Base-by-base conservation (phyloP, 2,888 invertebrate species). In the Horisme vitalbata region DNA sequence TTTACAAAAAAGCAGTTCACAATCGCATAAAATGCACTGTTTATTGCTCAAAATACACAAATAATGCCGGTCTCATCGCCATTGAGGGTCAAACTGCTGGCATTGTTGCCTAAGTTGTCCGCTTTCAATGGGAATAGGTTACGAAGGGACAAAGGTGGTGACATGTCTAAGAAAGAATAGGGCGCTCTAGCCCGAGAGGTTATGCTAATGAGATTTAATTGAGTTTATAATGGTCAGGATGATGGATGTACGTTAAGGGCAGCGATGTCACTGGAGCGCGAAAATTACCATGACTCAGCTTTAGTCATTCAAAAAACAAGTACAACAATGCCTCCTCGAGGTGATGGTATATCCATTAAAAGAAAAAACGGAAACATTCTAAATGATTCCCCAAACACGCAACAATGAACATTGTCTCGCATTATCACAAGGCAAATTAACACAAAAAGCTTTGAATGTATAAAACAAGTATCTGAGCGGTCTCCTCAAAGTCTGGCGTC, bases 31-130 rank as follows among this genome's bases (percentile, higher is more conserved):
- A 88, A 87, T 75, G 82, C 83, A 81, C 86, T 89, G 89, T 89
- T 89, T 89, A 89, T 89, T 88, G 81, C 88, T 83, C 73, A 88
- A 89, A 87, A 84, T 85, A 89, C 87, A 87, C 88, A 89, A 89
- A 89, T 86, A 88, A 72, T 72, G 74, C 75, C 73, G 73, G 75
- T 79, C 80, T 75, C 74, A 72, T 78, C 68, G 65, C 73, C 71
- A 71, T 83, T 82, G 83, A 83, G 84, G 89, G 87, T 86, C 85
- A 85, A 87, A 86, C 78, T 77, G 76, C 73, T 64, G 52, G 71
- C 65, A 79, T 89, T 89, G 89, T 89, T 70, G 61, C 65, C 73
- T 86, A 86, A 86, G 84, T 85, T 85, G 86, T 82, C 75, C 71
- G 60, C 65, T 71, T 70, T 79, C 64, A 79, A 83, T 69, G 62